These are phyloP conservation scores for Hormaphis cornu DNA, from an alignment of 1,140 invertebrate genomes.

Conservation along the genomic window DNA sequence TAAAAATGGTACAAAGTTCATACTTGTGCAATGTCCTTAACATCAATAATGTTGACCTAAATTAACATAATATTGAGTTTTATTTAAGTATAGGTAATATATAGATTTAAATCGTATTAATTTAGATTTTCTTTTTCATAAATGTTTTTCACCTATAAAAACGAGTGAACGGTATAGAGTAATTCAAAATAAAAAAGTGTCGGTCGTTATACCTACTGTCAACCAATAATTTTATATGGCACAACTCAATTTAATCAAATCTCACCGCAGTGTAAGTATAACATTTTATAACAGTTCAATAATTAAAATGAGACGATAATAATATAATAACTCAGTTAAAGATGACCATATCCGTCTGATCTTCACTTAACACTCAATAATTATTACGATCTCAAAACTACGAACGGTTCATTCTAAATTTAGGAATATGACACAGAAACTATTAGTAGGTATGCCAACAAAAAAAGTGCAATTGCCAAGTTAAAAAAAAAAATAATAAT, in stretches of 20 bases:
- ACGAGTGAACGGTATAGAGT: no score
- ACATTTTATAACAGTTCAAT: not conserved
- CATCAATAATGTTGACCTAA: not conserved
- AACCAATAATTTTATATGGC: not conserved
- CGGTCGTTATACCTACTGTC: not conserved
- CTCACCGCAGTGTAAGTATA: not conserved
- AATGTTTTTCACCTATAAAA: no score
- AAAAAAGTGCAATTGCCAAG: not conserved
- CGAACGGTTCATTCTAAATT: constrained; percentile 1
- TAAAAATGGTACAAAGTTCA: not conserved
- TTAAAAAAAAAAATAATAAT: constrained; percentile 7
- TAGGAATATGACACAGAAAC: not conserved
- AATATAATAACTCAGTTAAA: not conserved
- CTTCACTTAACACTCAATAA: not conserved
- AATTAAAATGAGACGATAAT: not conserved
- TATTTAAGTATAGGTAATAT: no score
- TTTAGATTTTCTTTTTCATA: no score
- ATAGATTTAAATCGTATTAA: no score
- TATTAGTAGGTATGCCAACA: constrained; percentile 3
- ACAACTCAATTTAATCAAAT: not conserved
- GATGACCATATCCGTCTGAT: not conserved
- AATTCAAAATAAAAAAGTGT: not conserved
- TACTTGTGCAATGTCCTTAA: not conserved
- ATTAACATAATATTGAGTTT: not conserved
- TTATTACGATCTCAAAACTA: not conserved